phyloP scores from a whole-genome alignment of 2,888 invertebrate species.

The Hirtodrosophila duncani region DNA sequence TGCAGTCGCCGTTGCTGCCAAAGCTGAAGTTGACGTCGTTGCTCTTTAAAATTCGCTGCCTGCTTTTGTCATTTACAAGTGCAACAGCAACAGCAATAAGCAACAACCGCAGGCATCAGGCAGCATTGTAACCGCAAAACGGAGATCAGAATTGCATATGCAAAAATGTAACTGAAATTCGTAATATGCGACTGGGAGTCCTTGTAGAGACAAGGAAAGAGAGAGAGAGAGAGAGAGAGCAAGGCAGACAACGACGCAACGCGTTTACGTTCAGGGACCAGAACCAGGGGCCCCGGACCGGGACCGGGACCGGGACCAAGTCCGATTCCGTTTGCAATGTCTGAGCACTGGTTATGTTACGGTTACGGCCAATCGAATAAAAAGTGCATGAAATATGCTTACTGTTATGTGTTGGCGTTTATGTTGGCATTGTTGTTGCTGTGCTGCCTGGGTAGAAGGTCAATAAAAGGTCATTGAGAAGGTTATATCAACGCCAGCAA shows the following conservation, averaged over 20 bases:
- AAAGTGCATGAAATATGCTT: conserved; percentile 60
- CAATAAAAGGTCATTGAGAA: conserved; percentile 62
- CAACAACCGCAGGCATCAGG: conserved; percentile 43
- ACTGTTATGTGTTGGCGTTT: conserved; percentile 62
- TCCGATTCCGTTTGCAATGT: conserved; percentile 8
- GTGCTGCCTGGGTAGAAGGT: conserved; percentile 46
- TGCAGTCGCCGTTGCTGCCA: conserved; percentile 17
- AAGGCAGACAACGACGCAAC: not conserved
- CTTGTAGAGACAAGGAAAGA: not conserved
- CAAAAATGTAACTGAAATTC: conserved; percentile 64
- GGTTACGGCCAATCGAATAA: conserved; percentile 28
- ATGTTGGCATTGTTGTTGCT: conserved; percentile 33
- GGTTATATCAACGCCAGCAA: conserved; percentile 43
- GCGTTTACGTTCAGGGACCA: conserved; percentile 7
- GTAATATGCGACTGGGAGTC: conserved; percentile 35
- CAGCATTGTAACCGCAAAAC: conserved; percentile 56
- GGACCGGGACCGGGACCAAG: conserved; percentile 12
- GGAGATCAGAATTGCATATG: conserved; percentile 64
- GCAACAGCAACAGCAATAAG: conserved; percentile 33
- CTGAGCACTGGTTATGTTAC: conserved; percentile 39
- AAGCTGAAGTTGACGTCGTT: conserved; percentile 6
- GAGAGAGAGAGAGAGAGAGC: not conserved
- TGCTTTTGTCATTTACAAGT: conserved; percentile 58
- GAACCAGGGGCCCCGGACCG: not conserved
- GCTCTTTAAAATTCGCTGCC: conserved; percentile 29